These are phyloP conservation scores for Ctenoplectra terminalis DNA, from an alignment of 1,140 invertebrate genomes.

Conservation along the genomic window DNA sequence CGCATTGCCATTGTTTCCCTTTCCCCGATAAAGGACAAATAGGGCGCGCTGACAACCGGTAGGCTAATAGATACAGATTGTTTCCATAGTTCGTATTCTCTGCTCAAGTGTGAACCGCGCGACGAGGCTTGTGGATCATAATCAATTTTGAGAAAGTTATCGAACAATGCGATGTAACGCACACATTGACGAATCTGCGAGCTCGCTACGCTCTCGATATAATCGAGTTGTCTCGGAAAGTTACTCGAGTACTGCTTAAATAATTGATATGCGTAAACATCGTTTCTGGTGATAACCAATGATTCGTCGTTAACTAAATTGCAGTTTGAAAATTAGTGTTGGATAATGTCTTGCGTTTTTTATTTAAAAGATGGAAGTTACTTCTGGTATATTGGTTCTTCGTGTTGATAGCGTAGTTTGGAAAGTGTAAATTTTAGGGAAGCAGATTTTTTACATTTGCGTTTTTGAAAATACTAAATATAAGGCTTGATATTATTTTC, in stretches of 20 bases:
- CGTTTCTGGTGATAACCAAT: background rate
- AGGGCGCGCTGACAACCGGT: background rate
- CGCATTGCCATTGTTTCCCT: slow-evolving; percentile 19
- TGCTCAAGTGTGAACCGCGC: background rate
- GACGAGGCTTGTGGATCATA: background rate
- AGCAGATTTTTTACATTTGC: too few relatives aligned
- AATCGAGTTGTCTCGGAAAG: background rate
- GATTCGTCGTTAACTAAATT: too few relatives aligned
- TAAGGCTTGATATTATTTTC: too few relatives aligned
- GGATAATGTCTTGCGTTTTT: too few relatives aligned
- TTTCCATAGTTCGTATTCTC: background rate
- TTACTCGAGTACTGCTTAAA: background rate
- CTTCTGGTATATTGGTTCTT: too few relatives aligned
- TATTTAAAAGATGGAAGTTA: too few relatives aligned
- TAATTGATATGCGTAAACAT: too few relatives aligned
- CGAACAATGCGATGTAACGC: background rate
- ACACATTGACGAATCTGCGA: background rate
- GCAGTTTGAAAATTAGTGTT: too few relatives aligned
- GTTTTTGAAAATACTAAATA: too few relatives aligned
- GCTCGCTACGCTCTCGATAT: background rate
- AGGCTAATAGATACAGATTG: slow-evolving; percentile 18
- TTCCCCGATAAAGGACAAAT: slow-evolving; percentile 27
- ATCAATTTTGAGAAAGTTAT: slow-evolving; percentile 19
- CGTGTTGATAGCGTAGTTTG: too few relatives aligned
- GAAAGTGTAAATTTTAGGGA: too few relatives aligned